Conservation (phyloP, 2,113 vertebrate genomes). For the Mohoua ochrocephala region DNA sequence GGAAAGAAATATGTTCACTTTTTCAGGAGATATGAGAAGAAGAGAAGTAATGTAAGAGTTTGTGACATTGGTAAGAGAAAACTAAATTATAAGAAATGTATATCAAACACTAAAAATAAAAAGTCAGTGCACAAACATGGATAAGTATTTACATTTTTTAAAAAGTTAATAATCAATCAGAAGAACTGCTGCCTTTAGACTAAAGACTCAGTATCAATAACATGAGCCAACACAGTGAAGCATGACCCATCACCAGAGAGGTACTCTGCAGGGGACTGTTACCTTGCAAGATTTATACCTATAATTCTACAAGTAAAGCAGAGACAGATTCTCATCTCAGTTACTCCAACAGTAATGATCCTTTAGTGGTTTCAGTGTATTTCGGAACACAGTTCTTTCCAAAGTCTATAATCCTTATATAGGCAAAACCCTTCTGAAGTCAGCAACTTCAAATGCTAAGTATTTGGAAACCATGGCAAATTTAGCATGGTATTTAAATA, state of each 20-base stretch:
- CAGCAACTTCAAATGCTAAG: background rate
- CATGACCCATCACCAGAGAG: background rate
- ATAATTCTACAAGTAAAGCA: background rate
- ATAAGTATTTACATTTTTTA: background rate
- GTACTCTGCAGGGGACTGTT: background rate
- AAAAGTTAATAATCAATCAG: background rate
- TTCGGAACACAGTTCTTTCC: background rate
- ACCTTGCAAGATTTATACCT: background rate
- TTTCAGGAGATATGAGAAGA: background rate
- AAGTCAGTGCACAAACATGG: background rate
- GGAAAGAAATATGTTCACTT: background rate
- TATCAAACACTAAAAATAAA: background rate
- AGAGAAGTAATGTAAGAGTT: background rate
- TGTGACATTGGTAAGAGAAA: background rate
- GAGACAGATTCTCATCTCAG: background rate
- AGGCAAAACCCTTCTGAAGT: background rate
- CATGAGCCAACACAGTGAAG: background rate
- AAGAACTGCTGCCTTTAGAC: background rate
- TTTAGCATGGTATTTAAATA: background rate
- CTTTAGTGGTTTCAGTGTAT: background rate
- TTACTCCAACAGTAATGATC: background rate
- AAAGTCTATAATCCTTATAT: background rate
- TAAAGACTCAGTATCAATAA: background rate
- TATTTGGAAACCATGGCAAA: background rate
- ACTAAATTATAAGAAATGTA: background rate